Evolutionary conservation across 2,113 vertebrate species (phyloP).

Genomic region (Bubo bubo): DNA sequence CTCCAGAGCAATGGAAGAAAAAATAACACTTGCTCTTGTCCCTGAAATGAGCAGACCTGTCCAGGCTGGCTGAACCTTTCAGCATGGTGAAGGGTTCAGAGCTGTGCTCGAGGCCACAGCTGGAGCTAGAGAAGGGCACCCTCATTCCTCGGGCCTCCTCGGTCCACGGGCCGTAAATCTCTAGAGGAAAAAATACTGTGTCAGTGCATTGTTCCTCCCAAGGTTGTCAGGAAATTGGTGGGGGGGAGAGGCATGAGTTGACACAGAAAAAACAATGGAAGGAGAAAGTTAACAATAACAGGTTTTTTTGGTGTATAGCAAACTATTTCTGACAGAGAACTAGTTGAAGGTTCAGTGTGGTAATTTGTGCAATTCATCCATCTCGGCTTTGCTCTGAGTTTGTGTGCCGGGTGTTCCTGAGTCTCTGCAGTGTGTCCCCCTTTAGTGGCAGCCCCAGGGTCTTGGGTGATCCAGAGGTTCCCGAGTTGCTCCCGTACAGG

Average conservation of each 20-base stretch:
- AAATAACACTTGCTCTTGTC: neutral
- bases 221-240: constrained; percentile 26
- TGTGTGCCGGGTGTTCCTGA: neutral
- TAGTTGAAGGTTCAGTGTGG: neutral
- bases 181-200: constrained; percentile 12
- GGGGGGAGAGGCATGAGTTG: neutral
- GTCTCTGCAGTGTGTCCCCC: neutral
- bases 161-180: neutral
- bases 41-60: neutral
- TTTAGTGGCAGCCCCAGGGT: neutral
- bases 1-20: neutral
- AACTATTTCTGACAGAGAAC: neutral
- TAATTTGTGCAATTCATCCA: neutral
- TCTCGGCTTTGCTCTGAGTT: neutral
- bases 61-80: neutral
- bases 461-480: neutral
- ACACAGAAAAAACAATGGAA: neutral
- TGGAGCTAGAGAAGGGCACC: neutral
- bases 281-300: constrained; percentile 38
- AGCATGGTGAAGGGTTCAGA: neutral
- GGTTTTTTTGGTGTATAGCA: neutral
- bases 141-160: rapidly evolving
- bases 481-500: neutral
- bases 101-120: neutral
- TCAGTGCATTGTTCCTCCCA: constrained; percentile 14